These are phyloP conservation scores for Polyodon spathula DNA, from an alignment of 2,113 vertebrate genomes.

Conservation along the genomic window DNA sequence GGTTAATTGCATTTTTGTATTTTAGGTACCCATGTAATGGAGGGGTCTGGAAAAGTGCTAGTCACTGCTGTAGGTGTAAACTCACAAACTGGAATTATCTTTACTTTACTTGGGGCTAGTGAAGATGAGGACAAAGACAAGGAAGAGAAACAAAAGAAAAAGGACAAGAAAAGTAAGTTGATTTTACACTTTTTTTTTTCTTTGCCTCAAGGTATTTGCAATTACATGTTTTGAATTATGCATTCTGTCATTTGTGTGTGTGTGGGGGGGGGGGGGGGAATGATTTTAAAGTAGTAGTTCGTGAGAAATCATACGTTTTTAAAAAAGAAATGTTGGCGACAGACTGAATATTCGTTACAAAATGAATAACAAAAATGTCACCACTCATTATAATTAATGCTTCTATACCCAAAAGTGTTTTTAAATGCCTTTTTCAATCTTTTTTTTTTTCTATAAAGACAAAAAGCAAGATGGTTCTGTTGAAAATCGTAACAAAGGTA, in stretches of 20 bases:
- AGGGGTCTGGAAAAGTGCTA: conserved; percentile 97
- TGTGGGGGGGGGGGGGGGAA: too few species aligned
- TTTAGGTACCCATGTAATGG: conserved; percentile 96
- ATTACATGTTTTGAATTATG: too few species aligned
- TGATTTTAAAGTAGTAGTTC: too few species aligned
- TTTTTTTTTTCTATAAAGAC: conserved; percentile 53
- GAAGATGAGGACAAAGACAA: conserved; percentile 88
- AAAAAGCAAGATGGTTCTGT: conserved; percentile 93
- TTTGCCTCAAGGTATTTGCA: too few species aligned
- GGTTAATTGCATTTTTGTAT: conserved; percentile 24
- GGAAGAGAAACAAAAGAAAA: conserved; percentile 70
- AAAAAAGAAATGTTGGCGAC: too few species aligned
- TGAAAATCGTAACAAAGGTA: conserved; percentile 97
- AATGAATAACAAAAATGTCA: not conserved
- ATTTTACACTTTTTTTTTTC: not conserved
- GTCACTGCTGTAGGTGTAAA: conserved; percentile 94
- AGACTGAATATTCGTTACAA: too few species aligned
- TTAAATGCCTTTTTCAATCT: conserved; percentile 17
- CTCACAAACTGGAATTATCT: conserved; percentile 98
- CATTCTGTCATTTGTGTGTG: too few species aligned
- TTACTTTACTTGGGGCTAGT: conserved; percentile 81
- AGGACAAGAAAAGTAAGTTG: conserved; percentile 82
- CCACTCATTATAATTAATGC: too few species aligned
- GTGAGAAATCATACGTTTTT: too few species aligned
- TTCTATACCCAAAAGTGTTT: too few species aligned